Evolutionary conservation across 2,113 vertebrate species (phyloP).

Genomic region (Tachycineta bicolor): DNA sequence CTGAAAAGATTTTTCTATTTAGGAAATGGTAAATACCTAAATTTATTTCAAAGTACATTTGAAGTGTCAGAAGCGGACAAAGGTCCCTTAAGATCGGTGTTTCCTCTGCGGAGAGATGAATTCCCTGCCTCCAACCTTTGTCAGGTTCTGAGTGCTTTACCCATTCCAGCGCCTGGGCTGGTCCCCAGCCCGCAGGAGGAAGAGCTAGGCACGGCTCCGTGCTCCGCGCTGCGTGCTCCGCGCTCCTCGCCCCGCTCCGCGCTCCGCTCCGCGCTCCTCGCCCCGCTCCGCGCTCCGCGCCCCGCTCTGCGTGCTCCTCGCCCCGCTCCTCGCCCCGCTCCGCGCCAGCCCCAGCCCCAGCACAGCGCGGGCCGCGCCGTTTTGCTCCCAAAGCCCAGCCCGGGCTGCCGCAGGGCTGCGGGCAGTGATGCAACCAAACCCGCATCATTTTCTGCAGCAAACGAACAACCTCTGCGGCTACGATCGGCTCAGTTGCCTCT

Average conservation of each 20-base stretch:
- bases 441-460: neutral
- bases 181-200: neutral
- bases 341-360: too few species aligned
- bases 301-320: too few species aligned
- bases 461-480: neutral
- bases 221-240: too few species aligned
- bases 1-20: neutral
- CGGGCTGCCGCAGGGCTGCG: neutral
- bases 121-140: too few species aligned
- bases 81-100: neutral
- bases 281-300: too few species aligned
- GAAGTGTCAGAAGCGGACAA: neutral
- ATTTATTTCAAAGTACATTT: neutral
- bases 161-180: rapidly evolving
- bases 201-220: neutral
- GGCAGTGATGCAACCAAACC: neutral
- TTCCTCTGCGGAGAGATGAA: neutral
- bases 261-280: too few species aligned
- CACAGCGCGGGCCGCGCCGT: too few species aligned
- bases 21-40: neutral
- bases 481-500: neutral
- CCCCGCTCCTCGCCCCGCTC: too few species aligned
- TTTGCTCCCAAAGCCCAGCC: too few species aligned
- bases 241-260: too few species aligned
- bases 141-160: neutral